Evolutionary conservation across 2,888 invertebrate genomes (phyloP).

Genomic region (Amiota communis): DNA sequence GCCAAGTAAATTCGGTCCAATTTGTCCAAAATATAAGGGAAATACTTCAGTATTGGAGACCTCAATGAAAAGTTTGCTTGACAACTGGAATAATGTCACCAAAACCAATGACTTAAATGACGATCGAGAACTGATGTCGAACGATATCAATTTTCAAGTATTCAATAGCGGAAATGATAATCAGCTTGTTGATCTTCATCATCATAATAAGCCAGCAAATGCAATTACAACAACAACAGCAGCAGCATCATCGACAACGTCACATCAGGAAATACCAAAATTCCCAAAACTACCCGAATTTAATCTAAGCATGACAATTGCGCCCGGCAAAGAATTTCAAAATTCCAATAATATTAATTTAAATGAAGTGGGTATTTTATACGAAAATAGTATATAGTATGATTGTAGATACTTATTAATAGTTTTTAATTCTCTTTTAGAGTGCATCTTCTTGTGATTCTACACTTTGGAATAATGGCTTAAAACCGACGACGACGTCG

Average conservation of each 20-base stretch:
- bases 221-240: neutral
- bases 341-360: slow-evolving; percentile 31
- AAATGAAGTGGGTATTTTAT: neutral
- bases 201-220: no score
- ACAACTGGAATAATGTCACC: slow-evolving; percentile 49
- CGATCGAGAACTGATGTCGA: slow-evolving; percentile 41
- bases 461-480: slow-evolving; percentile 54
- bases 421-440: slow-evolving; percentile 40
- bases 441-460: slow-evolving; percentile 49
- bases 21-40: slow-evolving; percentile 74
- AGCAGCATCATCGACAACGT: slow-evolving; percentile 24
- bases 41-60: slow-evolving; percentile 3
- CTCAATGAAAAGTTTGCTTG: slow-evolving; percentile 50
- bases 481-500: slow-evolving; percentile 24
- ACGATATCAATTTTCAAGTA: slow-evolving; percentile 46
- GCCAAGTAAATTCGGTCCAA: slow-evolving; percentile 81
- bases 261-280: neutral
- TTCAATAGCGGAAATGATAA: slow-evolving; percentile 22
- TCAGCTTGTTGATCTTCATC: slow-evolving; percentile 19
- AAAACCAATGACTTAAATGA: slow-evolving; percentile 49
- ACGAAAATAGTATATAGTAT: neutral
- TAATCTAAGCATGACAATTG: slow-evolving; percentile 37
- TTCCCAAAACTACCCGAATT: slow-evolving; percentile 1
- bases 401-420: no score
- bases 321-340: slow-evolving; percentile 49